Evolutionary conservation across 2,797 vertebrate species (phyloP).

Genomic region (Neostethus bicornis): DNA sequence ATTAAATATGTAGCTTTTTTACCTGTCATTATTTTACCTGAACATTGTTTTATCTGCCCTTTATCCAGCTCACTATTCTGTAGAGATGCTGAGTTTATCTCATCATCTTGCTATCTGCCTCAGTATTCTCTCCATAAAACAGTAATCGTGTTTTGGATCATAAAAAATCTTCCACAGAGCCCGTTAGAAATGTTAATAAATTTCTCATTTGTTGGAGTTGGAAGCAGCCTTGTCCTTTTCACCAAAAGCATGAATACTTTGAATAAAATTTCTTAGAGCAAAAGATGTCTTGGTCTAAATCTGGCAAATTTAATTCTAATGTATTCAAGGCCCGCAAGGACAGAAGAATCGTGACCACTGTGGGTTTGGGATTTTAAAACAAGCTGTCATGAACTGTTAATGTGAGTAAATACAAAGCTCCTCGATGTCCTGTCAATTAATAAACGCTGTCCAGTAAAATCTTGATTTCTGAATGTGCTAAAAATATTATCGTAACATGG

Average conservation of each 20-base stretch:
- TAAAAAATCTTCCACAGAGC: conserved; percentile 49
- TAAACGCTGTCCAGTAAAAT: neutral
- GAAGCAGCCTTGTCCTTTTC: conserved; percentile 20
- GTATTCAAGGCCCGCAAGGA: conserved; percentile 9
- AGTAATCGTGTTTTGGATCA: conserved; percentile 59
- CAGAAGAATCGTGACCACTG: neutral
- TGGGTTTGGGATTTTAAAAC: neutral
- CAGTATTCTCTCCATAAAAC: conserved; percentile 37
- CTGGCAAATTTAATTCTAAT: conserved; percentile 24
- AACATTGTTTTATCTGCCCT: conserved; percentile 38
- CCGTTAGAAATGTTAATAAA: conserved; percentile 52
- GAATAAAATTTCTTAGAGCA: conserved; percentile 33
- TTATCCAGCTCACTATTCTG: conserved; percentile 30
- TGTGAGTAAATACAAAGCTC: neutral
- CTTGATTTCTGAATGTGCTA: neutral
- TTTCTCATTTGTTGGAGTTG: conserved; percentile 50
- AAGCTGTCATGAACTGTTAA: neutral
- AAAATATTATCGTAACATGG: too few relatives aligned
- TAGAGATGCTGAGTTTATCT: conserved; percentile 37
- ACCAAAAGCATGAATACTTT: conserved; percentile 8
- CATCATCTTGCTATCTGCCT: conserved; percentile 26
- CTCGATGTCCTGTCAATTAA: neutral
- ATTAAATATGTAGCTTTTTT: conserved; percentile 48
- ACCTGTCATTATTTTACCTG: conserved; percentile 36
- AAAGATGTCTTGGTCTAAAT: conserved; percentile 27